These are phyloP conservation scores for Sarcophilus harrisii DNA, from an alignment of 2,797 vertebrate species.

Conservation along the genomic window DNA sequence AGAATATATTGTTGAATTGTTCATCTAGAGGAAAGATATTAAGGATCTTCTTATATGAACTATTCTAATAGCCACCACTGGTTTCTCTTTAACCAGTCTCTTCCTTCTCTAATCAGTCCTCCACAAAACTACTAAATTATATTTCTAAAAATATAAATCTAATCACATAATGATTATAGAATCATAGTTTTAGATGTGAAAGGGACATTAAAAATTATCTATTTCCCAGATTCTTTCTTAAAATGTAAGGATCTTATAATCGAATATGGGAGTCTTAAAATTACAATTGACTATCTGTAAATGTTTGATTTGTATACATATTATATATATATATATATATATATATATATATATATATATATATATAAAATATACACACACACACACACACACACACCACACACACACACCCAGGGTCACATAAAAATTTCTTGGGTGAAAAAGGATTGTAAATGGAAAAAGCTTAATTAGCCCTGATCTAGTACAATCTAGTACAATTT, in stretches of 20 bases:
- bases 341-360: too few species aligned
- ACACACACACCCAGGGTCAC: too few species aligned
- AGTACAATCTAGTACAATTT: neutral
- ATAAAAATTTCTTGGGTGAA: too few species aligned
- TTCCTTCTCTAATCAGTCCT: neutral
- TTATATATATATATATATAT: too few species aligned
- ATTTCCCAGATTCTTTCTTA: too few species aligned
- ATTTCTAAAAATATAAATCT: neutral
- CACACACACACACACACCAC: too few species aligned
- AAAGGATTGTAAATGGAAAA: too few species aligned
- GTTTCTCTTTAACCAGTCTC: neutral
- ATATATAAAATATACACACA: too few species aligned
- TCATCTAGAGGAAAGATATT: neutral
- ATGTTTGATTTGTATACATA: too few species aligned
- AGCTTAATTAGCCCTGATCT: neutral
- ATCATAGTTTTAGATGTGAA: neutral
- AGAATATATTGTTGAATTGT: neutral
- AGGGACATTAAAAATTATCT: neutral
- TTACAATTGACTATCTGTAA: too few species aligned
- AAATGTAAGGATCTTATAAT: too few species aligned
- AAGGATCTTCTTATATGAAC: neutral
- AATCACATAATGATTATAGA: neutral
- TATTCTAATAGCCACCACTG: neutral
- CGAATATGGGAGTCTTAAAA: too few species aligned
- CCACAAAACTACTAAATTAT: neutral